Evolutionary conservation across 2,797 vertebrate genomes (phyloP).

Genomic region (Rousettus madagascariensis): DNA sequence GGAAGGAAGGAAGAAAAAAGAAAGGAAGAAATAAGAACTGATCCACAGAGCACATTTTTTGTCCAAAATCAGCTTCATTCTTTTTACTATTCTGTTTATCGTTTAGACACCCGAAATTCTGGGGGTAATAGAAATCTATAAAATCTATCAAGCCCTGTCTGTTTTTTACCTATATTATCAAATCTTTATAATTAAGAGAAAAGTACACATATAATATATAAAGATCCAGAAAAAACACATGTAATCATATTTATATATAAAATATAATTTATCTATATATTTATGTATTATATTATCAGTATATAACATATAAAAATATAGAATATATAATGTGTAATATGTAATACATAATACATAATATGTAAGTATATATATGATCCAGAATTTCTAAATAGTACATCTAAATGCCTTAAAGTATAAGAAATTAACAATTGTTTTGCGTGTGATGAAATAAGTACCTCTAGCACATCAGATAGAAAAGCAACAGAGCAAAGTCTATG

Average conservation of each 20-base stretch:
- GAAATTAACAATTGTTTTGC: background rate
- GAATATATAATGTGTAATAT: too few relatives aligned
- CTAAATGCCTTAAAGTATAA: background rate
- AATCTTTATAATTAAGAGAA: background rate
- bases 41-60: background rate
- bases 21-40: background rate
- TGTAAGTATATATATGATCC: background rate
- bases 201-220: too few relatives aligned
- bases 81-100: background rate
- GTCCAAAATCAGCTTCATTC: background rate
- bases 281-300: too few relatives aligned
- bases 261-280: too few relatives aligned
- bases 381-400: background rate
- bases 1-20: background rate
- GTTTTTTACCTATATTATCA: background rate
- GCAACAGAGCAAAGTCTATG: background rate
- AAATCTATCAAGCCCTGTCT: background rate
- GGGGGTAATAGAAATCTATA: background rate
- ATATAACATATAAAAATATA: too few relatives aligned
- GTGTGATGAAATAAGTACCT: background rate
- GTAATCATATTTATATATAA: too few relatives aligned
- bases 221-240: too few relatives aligned
- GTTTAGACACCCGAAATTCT: background rate
- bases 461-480: background rate
- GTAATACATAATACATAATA: background rate